Percentiles rank a stretch among this genome's conserved stretches.
phyloP scores from a whole-genome alignment of 2,113 vertebrate species.

The Bubo blakistoni region DNA sequence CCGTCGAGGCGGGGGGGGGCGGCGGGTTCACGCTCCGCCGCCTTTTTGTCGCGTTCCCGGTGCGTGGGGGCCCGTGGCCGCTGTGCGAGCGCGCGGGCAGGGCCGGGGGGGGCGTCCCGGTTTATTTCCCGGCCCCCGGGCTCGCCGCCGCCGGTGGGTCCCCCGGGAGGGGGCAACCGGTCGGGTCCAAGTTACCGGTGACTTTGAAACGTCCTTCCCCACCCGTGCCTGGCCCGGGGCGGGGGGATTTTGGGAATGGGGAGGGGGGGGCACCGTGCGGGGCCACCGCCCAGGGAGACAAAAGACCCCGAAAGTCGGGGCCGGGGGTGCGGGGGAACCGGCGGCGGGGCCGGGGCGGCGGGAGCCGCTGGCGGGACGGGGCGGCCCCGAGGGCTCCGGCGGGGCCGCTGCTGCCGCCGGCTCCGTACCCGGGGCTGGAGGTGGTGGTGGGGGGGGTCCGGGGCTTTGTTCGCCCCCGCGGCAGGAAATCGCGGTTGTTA shows the following conservation, averaged over 20 bases:
- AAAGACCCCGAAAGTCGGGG: background rate
- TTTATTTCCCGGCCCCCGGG: background rate
- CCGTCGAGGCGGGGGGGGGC: background rate
- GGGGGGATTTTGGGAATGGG: background rate
- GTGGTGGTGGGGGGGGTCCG: background rate
- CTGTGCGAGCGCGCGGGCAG: background rate
- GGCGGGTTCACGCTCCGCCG: background rate
- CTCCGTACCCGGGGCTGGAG: too few relatives aligned
- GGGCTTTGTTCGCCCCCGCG: background rate
- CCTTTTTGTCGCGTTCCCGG: background rate
- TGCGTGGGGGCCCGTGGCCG: background rate
- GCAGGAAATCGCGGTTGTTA: background rate
- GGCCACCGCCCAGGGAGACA: background rate
- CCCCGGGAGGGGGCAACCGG: background rate
- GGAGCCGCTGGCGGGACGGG: background rate
- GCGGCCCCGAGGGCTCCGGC: background rate
- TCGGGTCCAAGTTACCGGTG: background rate
- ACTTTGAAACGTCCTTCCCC: background rate
- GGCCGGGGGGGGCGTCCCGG: background rate
- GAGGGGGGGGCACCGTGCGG: background rate
- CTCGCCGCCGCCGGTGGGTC: background rate
- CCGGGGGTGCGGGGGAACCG: background rate
- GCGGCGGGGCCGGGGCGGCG: background rate
- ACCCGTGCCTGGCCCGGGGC: background rate
- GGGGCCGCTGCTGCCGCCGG: background rate